Evolutionary conservation across 2,797 vertebrate genomes (phyloP).

Genomic region (Pteropus rufus): DNA sequence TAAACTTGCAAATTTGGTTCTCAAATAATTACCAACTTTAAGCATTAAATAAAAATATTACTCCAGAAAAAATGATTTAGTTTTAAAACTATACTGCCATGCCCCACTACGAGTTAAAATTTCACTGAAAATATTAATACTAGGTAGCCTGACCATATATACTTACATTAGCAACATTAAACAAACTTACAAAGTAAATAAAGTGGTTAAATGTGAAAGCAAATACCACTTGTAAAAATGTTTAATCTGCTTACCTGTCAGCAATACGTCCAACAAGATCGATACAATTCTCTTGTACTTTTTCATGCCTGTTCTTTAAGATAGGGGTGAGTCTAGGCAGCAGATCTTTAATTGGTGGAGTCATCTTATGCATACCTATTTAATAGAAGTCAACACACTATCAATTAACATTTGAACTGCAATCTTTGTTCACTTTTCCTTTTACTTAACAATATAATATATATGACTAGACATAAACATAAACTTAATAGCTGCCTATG

Average conservation of each 20-base stretch:
- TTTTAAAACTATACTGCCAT: background rate
- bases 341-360: conserved; percentile 98
- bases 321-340: conserved; percentile 97
- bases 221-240: background rate
- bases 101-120: background rate
- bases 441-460: conserved; percentile 45
- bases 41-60: conserved; percentile 3
- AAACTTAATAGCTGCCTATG: conserved; percentile 60
- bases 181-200: background rate
- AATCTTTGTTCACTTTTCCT: background rate
- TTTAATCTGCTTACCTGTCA: conserved; percentile 88
- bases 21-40: background rate
- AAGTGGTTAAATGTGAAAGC: background rate
- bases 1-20: conserved; percentile 5
- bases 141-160: background rate
- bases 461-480: conserved; percentile 39
- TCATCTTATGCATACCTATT: conserved; percentile 99
- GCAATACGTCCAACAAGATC: conserved; percentile 99
- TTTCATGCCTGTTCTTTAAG: conserved; percentile 99
- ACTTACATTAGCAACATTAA: background rate
- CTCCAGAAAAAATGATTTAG: background rate
- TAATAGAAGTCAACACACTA: conserved; percentile 50
- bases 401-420: conserved; percentile 34
- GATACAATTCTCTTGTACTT: conserved; percentile 99
- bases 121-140: background rate